Conservation (phyloP, 2,797 vertebrate genomes). For the Loriculus beryllinus region DNA sequence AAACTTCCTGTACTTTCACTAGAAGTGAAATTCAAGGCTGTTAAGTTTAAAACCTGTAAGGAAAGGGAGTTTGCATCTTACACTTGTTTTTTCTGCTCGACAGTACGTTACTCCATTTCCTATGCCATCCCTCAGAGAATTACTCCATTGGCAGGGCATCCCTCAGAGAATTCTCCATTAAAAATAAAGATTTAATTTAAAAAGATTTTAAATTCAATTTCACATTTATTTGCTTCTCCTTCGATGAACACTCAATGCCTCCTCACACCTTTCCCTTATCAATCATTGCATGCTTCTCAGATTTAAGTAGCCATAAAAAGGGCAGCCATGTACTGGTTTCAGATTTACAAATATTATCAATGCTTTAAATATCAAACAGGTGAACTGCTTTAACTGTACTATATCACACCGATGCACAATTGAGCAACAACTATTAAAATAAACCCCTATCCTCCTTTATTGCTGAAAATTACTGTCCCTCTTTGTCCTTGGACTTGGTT, state of each 20-base stretch:
- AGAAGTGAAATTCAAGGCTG: conserved; percentile 27
- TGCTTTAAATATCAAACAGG: conserved; percentile 21
- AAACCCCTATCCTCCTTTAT: background rate
- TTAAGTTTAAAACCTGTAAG: background rate
- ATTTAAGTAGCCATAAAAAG: background rate
- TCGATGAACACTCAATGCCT: background rate
- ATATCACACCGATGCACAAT: background rate
- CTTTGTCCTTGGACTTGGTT: conserved; percentile 54
- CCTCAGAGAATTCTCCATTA: background rate
- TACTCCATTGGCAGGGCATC: conserved; percentile 52
- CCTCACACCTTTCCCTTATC: background rate
- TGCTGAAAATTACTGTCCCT: background rate
- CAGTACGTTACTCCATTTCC: conserved; percentile 42
- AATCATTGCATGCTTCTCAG: background rate
- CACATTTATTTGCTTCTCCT: background rate
- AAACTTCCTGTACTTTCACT: conserved; percentile 37
- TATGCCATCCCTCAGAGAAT: background rate
- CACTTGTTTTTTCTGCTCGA: conserved; percentile 28
- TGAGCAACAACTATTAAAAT: background rate
- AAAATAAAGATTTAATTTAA: background rate
- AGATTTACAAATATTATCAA: background rate
- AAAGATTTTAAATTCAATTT: background rate
- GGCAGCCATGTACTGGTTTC: background rate
- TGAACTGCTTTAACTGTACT: background rate
- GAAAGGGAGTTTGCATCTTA: background rate